Conservation (phyloP, 2,113 vertebrate species). For the Gallinago undulata region DNA sequence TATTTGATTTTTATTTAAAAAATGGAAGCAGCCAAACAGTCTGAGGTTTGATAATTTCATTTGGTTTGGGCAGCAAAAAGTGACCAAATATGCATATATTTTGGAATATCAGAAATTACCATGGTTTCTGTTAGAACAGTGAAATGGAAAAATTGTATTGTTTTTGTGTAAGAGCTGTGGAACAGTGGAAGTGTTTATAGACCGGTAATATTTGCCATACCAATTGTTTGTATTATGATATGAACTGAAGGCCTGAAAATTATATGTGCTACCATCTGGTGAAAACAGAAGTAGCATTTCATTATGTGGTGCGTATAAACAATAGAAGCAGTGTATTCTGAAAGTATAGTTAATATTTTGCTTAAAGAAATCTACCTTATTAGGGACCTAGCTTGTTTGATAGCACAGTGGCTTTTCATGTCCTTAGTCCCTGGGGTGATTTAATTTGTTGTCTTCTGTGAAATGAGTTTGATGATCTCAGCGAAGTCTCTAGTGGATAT, state of each 20-base stretch:
- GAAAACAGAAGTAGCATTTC: constrained; percentile 72
- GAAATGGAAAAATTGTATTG: constrained; percentile 19
- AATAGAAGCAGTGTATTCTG: constrained; percentile 42
- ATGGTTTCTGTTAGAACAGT: constrained; percentile 37
- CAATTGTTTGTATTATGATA: constrained; percentile 64
- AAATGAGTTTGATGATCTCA: constrained; percentile 83
- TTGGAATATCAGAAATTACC: constrained; percentile 30
- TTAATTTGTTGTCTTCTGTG: constrained; percentile 82
- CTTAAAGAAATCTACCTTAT: constrained; percentile 65
- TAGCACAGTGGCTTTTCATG: constrained; percentile 64
- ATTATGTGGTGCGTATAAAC: constrained; percentile 63
- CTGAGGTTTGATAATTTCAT: constrained; percentile 49
- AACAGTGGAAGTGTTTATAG: constrained; percentile 55
- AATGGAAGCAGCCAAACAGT: neutral
- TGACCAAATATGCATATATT: constrained; percentile 30
- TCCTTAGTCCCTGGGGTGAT: constrained; percentile 71
- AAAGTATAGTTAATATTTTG: constrained; percentile 65
- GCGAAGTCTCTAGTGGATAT: constrained; percentile 77
- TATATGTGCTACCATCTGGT: constrained; percentile 71
- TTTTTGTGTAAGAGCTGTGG: constrained; percentile 12
- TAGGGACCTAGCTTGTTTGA: constrained; percentile 56
- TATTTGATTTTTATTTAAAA: constrained; percentile 63
- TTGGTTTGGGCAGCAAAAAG: constrained; percentile 44
- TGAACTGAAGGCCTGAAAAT: constrained; percentile 65
- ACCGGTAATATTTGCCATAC: constrained; percentile 64